A percentile compares a stretch with the other conserved stretches of the same genome.
Evolutionary conservation across 2,888 invertebrate genomes (phyloP).

Genomic region (Torymus tubicola): DNA sequence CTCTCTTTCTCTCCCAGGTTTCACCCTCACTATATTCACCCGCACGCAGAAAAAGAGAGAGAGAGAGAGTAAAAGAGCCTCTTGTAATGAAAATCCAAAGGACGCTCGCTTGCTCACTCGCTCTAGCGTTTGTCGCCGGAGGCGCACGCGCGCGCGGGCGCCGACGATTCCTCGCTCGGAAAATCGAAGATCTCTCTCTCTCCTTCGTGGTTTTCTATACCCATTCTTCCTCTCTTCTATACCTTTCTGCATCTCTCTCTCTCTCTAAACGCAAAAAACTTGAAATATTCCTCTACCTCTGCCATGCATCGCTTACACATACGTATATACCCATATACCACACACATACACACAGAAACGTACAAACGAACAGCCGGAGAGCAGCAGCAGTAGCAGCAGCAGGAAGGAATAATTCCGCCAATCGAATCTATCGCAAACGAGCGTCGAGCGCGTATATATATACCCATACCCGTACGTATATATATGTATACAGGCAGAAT

Average conservation of each 20-base stretch:
- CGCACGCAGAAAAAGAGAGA: background rate
- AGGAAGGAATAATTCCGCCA: conserved; percentile 47
- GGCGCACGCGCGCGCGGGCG: no score
- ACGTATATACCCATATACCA: background rate
- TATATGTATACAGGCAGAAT: no score
- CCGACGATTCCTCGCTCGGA: background rate
- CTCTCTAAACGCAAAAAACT: no score
- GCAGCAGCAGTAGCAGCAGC: background rate
- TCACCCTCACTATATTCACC: background rate
- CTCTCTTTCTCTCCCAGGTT: conserved; percentile 11
- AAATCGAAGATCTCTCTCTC: conserved; percentile 27
- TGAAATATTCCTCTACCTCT: conserved; percentile 17
- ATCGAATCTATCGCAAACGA: conserved; percentile 44
- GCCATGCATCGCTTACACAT: background rate
- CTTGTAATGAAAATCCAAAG: conserved; percentile 47
- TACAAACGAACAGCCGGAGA: no score
- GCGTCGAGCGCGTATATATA: conserved; percentile 31
- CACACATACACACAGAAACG: background rate
- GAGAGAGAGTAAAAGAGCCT: no score
- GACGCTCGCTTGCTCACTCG: background rate
- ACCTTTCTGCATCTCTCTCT: no score
- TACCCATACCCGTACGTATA: no score
- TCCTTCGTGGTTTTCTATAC: background rate
- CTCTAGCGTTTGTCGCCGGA: background rate
- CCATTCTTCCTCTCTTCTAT: no score